These are phyloP conservation scores for Leptocoma aspasia DNA, from an alignment of 2,113 vertebrate species.

Conservation along the genomic window DNA sequence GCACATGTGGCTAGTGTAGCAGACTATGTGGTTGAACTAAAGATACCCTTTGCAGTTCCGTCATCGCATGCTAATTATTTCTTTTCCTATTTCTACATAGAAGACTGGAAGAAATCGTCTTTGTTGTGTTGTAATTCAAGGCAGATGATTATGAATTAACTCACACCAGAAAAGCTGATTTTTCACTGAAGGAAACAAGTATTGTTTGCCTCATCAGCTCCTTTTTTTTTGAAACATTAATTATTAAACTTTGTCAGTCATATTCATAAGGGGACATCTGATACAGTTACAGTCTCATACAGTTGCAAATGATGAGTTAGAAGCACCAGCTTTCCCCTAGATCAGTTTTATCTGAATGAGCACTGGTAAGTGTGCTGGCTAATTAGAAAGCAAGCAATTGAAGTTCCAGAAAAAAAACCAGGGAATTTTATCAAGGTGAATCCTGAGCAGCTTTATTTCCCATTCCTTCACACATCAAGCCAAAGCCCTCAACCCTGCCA, in stretches of 20 bases:
- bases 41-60: neutral
- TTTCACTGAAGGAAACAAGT: neutral
- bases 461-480: neutral
- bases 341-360: neutral
- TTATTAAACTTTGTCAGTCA: neutral
- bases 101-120: neutral
- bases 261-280: conserved; percentile 25
- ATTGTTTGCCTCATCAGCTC: neutral
- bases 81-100: neutral
- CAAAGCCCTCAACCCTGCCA: neutral
- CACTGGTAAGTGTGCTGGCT: neutral
- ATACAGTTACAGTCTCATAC: neutral
- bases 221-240: neutral
- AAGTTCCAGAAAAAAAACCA: neutral
- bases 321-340: neutral
- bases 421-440: neutral
- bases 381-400: neutral
- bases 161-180: conserved; percentile 7
- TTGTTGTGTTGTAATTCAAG: neutral
- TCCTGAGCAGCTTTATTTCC: neutral
- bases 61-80: neutral
- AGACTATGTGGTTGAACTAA: neutral
- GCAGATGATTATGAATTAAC: conserved; percentile 10
- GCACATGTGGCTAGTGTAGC: neutral
- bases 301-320: conserved; percentile 4